phyloP scores from a whole-genome alignment of 2,113 vertebrate species.

The Spea multiplicata region DNA sequence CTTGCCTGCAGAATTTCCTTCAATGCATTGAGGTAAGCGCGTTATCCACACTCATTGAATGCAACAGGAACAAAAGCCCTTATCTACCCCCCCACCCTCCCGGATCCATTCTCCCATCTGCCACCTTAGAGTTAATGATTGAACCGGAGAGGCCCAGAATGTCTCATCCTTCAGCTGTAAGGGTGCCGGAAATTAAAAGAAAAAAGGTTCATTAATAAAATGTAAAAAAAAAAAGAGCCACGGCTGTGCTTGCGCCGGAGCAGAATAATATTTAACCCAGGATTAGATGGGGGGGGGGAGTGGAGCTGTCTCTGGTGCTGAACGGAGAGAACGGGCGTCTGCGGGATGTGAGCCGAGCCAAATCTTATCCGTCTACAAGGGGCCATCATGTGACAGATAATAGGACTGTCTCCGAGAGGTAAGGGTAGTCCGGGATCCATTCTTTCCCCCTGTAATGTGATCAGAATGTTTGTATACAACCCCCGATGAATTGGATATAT shows the following conservation, averaged over 20 bases:
- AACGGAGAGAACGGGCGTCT: neutral
- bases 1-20: neutral
- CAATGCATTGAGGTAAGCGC: conserved; percentile 6
- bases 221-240: neutral
- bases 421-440: neutral
- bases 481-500: too few species aligned
- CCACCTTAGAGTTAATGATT: conserved; percentile 4
- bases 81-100: neutral
- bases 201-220: neutral
- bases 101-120: neutral
- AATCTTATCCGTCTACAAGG: neutral
- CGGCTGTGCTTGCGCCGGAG: neutral
- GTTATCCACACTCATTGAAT: neutral
- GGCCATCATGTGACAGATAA: neutral
- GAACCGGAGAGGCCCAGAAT: conserved; percentile 18
- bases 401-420: too few species aligned
- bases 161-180: neutral
- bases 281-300: too few species aligned
- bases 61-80: neutral
- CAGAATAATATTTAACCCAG: neutral
- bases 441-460: neutral
- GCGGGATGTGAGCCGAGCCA: neutral
- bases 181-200: neutral
- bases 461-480: neutral
- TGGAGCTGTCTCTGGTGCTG: neutral